Conservation (phyloP, 37 sponge, comb jelly and placozoan genomes). For the Bolinopsis microptera region DNA sequence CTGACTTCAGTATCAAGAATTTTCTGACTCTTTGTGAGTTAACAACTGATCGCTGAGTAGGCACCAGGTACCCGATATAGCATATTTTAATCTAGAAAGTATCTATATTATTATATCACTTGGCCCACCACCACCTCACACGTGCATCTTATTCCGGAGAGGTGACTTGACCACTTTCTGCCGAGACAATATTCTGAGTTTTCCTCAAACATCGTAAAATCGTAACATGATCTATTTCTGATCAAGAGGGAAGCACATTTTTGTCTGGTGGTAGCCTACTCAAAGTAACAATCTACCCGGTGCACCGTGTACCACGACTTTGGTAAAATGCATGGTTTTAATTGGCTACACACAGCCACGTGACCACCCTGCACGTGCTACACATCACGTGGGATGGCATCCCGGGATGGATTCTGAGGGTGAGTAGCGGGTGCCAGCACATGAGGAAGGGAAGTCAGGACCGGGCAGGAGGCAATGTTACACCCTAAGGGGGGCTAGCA, state of each 20-base stretch:
- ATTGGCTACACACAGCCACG: not conserved
- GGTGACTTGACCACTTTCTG: not conserved
- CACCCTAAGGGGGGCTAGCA: not conserved
- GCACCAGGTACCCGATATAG: not conserved
- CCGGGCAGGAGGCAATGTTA: not conserved
- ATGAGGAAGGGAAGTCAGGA: not conserved
- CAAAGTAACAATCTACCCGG: not conserved
- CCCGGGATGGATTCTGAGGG: not conserved
- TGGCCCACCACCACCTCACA: too few species aligned
- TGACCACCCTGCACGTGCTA: not conserved
- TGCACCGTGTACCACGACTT: not conserved
- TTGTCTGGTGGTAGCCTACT: not conserved
- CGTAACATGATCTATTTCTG: not conserved
- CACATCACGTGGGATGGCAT: not conserved
- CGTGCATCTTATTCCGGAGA: too few species aligned
- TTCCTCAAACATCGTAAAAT: not conserved
- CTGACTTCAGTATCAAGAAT: not conserved
- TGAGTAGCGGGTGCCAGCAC: not conserved
- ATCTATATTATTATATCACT: too few species aligned
- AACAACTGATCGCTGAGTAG: not conserved
- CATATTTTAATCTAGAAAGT: too few species aligned
- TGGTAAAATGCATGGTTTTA: not conserved
- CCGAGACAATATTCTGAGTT: not conserved
- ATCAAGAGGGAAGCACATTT: not conserved
- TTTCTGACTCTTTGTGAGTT: not conserved